Base-by-base conservation (phyloP, 2,888 invertebrate genomes). In the Pilophorus perplexus region DNA sequence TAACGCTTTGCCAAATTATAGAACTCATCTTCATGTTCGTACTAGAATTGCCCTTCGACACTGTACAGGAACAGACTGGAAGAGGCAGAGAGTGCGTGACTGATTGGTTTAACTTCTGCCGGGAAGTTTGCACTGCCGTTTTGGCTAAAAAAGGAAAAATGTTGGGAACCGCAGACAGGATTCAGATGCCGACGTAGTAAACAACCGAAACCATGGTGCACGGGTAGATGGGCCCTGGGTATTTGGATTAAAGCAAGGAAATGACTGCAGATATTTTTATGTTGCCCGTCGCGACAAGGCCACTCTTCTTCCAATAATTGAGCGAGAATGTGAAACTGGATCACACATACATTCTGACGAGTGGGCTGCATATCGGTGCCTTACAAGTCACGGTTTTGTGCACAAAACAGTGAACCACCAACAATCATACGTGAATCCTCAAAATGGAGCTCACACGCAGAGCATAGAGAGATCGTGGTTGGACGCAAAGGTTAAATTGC, bases 321-420 rank as follows among this genome's bases (percentile, higher is more conserved):
- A 8, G 42, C 8, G 42, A 16, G 42, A 42, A 42, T 42, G 42
- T 42, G 14, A 8, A 8, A 14, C 42, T 14, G 42, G 8, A 42
- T 42, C 42, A 8, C n/a, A 42, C 6, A 42, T 42, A 8, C 42
- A 42, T 42, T 42, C 42, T 42, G 42, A 42, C 42, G 42, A 42
- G 16, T 42, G 42, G 42, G 14, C 42, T n/a, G 42, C 42, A 8
- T 42, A 42, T 42, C 42, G 42, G n/a, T 42, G 42, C 16, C 16
- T 14, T n/a, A 16, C 42, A 16, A 8, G 16, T n/a, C n/a, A 14
- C 8, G 42, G 42, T 10, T 42, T 42, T 14, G 42, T 42, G n/a
- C 42, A 42, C 42, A 42, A 42, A 42, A 33, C 33, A 33, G 33
- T 33, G 33, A 33, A 42, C 42, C 42, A 42, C 16, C 16, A 42